Base-by-base conservation (phyloP, 2,797 vertebrate genomes). In the Centropyge bicolor region DNA sequence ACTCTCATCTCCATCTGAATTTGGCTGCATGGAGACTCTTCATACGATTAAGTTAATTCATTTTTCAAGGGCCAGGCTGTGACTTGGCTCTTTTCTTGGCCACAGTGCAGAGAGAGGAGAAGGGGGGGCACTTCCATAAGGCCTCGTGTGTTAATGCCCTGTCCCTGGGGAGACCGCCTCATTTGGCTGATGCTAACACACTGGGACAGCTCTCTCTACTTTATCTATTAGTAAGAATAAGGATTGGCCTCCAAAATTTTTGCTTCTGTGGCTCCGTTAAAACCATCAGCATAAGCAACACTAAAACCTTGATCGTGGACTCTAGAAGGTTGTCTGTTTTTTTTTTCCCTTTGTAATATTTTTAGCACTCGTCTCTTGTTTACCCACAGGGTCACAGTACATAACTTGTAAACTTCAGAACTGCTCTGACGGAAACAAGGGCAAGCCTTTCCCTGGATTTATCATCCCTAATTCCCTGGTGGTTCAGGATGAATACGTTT, bases 401-500 rank as follows among this genome's bases (percentile, higher is more conserved):
- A 94, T 98, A 86, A 98, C 97, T 68, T 99, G 98, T 89, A 96
- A 96, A 89, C 97, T 99, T 96, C 97, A 98, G 90, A 99, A 98
- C 84, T 98, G 98, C 94, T 96, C 97, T 1, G 97, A 98, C 82
- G 94, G 95, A 87, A 95, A 95, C 94, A 96, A 95, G 89, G 95
- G 94, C 90, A 98, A 96, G 81, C 97, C 97, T 61, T 99, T 99
- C 88, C 96, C 97, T 11, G 97, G 98, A 89, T 97, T 96, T 92
- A 98, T 98, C 89, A 96, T 97, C 93, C 96, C 96, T 8, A 96
- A 99, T 86, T 98, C 97, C 87, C 91, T 98, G 89, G 97, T 99
- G 71, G 98, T 99, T 88, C 98, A 98, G 92, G 97, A 98, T 88
- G 97, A 98, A 91, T 99, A 99, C 67, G 97, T 98, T 88, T 99